These are phyloP conservation scores for Mythimna pallens DNA, from an alignment of 2,888 invertebrate species.

Conservation along the genomic window DNA sequence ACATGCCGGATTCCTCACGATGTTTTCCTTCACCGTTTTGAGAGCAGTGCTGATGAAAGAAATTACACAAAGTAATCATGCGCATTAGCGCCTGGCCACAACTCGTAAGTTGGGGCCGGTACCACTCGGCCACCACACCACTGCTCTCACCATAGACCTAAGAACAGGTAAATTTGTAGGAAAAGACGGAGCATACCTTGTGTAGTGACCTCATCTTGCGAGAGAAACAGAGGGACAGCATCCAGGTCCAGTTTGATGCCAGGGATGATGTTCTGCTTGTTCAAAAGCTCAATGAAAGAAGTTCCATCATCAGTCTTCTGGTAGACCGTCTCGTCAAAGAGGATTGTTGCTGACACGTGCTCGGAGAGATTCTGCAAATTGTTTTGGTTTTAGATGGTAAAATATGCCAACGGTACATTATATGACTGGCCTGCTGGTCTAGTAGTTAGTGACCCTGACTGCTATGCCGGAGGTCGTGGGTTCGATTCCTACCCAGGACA, in stretches of 20 bases:
- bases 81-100: no score
- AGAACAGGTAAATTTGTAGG: background rate
- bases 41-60: no score
- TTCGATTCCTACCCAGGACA: no score
- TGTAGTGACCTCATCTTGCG: conserved; percentile 98
- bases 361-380: conserved; percentile 88
- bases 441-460: no score
- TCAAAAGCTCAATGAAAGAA: conserved; percentile 95
- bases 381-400: background rate
- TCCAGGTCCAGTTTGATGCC: conserved; percentile 99
- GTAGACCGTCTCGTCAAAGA: conserved; percentile 99
- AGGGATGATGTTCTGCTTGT: conserved; percentile 96
- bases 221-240: conserved; percentile 97
- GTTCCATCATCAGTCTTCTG: conserved; percentile 97
- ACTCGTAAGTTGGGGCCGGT: no score
- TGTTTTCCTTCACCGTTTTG: no score
- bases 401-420: no score
- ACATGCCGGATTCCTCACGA: no score
- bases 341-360: conserved; percentile 98
- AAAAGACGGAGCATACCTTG: conserved; percentile 92
- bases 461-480: no score
- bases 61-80: no score
- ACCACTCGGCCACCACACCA: no score
- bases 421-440: no score
- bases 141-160: background rate